A percentile compares a stretch with the other conserved stretches of the same genome.
Conservation (phyloP, 2,113 vertebrate genomes). For the Panthera tigris region DNA sequence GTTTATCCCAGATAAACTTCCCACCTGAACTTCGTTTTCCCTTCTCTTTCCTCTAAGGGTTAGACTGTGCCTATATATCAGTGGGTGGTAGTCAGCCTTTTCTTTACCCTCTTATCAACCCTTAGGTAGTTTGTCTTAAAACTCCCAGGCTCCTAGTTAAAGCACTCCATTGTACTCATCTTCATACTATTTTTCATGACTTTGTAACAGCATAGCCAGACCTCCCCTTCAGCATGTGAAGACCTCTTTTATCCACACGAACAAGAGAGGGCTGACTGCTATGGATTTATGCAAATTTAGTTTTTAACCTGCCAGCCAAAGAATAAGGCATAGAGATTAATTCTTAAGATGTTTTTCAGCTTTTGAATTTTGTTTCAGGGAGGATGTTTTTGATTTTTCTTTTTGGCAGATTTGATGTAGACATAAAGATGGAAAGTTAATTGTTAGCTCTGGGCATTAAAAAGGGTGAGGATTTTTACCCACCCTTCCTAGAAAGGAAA, state of each 20-base stretch:
- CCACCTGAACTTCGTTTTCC: not conserved
- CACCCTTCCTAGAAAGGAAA: constrained; percentile 50
- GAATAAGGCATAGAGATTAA: constrained; percentile 53
- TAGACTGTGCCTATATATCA: not conserved
- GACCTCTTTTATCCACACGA: constrained; percentile 49
- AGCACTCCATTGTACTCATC: not conserved
- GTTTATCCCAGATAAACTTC: not conserved
- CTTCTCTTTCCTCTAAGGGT: not conserved
- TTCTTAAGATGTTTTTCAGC: constrained; percentile 63
- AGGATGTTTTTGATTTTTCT: constrained; percentile 61
- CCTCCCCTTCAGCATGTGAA: not conserved
- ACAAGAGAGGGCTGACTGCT: constrained; percentile 35
- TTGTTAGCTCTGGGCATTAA: constrained; percentile 69
- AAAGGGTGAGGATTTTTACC: constrained; percentile 40
- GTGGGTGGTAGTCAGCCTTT: not conserved
- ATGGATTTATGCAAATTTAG: constrained; percentile 71
- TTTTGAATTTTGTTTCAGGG: constrained; percentile 67
- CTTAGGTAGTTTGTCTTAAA: constrained; percentile 30
- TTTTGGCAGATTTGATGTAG: constrained; percentile 68
- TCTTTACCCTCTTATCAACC: not conserved
- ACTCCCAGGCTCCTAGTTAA: not conserved
- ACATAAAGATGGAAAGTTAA: constrained; percentile 71
- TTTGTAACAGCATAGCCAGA: not conserved
- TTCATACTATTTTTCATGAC: not conserved
- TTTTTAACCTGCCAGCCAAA: constrained; percentile 70